Conservation (phyloP, 2,888 invertebrate species). For the Amphipyra tragopoginis region DNA sequence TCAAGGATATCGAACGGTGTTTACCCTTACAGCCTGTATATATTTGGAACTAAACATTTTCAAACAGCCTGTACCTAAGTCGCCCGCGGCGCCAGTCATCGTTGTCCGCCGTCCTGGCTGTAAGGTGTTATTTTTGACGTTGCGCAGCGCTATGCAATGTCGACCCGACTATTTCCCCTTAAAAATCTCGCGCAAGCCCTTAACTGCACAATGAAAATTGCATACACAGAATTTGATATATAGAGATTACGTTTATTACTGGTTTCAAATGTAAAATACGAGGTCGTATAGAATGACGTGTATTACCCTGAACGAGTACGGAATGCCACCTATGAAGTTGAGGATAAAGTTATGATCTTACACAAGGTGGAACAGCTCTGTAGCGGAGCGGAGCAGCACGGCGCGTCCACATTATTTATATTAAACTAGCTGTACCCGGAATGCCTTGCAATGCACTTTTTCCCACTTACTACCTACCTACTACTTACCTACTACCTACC, state of each 20-base stretch:
- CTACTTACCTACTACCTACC: too few species aligned
- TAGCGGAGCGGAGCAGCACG: too few species aligned
- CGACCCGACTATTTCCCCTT: conserved; percentile 19
- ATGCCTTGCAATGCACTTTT: too few species aligned
- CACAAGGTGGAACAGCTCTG: too few species aligned
- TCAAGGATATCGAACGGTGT: too few species aligned
- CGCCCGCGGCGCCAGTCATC: conserved; percentile 70
- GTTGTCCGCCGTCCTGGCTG: conserved; percentile 55
- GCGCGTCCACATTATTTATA: too few species aligned
- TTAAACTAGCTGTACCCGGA: too few species aligned
- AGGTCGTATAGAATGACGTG: not conserved
- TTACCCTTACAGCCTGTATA: too few species aligned
- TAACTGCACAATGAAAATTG: conserved; percentile 11
- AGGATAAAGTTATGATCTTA: too few species aligned
- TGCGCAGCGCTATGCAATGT: conserved; percentile 52
- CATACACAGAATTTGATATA: conserved; percentile 4
- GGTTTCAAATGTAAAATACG: not conserved
- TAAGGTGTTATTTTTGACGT: conserved; percentile 76
- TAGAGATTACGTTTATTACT: conserved; percentile 24
- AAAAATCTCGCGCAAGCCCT: conserved; percentile 33
- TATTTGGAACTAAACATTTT: conserved; percentile 6
- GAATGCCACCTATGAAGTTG: conserved; percentile 15
- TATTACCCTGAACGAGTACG: not conserved
- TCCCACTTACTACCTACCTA: too few species aligned
- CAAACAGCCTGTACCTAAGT: conserved; percentile 64